phyloP scores from a whole-genome alignment of 2,888 invertebrate genomes.

The Drosophila nr. perissopoda region DNA sequence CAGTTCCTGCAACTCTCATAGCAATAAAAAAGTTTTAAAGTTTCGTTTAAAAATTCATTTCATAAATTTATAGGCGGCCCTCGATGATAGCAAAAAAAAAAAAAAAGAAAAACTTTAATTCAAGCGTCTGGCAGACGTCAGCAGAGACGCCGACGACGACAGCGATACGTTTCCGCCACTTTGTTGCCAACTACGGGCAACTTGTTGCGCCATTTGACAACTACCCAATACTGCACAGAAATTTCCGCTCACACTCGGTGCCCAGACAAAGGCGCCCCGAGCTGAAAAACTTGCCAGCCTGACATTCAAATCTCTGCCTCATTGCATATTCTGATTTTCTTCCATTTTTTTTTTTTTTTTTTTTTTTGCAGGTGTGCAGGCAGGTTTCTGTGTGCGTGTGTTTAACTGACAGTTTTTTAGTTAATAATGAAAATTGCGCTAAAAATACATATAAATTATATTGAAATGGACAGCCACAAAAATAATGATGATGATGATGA shows the following conservation, averaged over 20 bases:
- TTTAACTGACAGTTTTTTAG: constrained; percentile 70
- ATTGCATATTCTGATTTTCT: constrained; percentile 22
- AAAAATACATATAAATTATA: constrained; percentile 53
- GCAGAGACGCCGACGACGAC: constrained; percentile 40
- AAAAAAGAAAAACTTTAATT: constrained; percentile 46
- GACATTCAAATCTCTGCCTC: constrained; percentile 67
- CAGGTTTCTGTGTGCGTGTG: constrained; percentile 23
- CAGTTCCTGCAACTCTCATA: constrained; percentile 47
- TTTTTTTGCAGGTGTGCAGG: constrained; percentile 12
- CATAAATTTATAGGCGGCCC: constrained; percentile 63
- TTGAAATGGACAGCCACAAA: constrained; percentile 52
- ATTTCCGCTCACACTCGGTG: constrained; percentile 60
- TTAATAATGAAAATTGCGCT: constrained; percentile 68
- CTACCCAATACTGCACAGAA: constrained; percentile 58
- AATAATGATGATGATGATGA: constrained; percentile 22
- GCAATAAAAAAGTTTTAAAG: constrained; percentile 78
- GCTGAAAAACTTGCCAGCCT: constrained; percentile 53
- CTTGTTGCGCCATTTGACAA: constrained; percentile 70
- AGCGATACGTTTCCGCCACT: constrained; percentile 77
- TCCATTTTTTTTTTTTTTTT: not conserved
- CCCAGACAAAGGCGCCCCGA: constrained; percentile 17
- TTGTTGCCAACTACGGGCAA: constrained; percentile 64
- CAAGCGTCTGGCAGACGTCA: constrained; percentile 40
- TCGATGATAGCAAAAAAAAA: not conserved
- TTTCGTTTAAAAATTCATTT: constrained; percentile 76